Base-by-base conservation (phyloP, 2,113 vertebrate species). In the Elgaria multicarinata region DNA sequence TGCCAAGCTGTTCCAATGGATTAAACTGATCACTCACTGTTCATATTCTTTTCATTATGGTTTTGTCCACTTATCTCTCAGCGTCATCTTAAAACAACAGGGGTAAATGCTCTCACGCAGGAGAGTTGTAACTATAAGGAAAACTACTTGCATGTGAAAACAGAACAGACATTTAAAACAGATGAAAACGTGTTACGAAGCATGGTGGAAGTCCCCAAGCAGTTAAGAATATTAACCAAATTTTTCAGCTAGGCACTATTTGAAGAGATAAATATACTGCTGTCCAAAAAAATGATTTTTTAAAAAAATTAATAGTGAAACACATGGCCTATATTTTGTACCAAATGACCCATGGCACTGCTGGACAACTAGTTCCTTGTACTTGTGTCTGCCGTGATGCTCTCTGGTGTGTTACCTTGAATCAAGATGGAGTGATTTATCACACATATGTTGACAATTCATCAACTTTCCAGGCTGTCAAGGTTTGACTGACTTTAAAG, bases 361-460 rank as follows among this genome's bases (percentile, higher is more conserved):
- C 22, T 76, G 58, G 80, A 62, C 50, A 83, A 58, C 28, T 10
- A 78, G 67, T 42, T 82, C 75, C 22, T 36, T 74, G 77, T 1
- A 1, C 87, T 71, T 22, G 14, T 78, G 53, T 39, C 91, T 76
- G 84, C 26, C 81, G 82, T 55, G 42, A 69, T 62, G 67, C 53
- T 86, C 76, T 80, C 79, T 55, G 72, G 71, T 74, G 36, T 50
- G 92, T 85, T 86, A 79, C 86, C 89, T 67, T 55, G 86, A 89
- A 89, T 91, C 90, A 90, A 83, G 64, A 53, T 91, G 78, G 72
- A 46, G 39, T 92, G 89, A 92, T 92, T 62, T 89, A 94, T 0
- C 55, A 50, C 69, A 66, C 42, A 93, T 85, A 95, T 92, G 90
- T 75, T 90, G 92, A 85, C 91, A 94, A 93, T 93, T 93, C 93